Evolutionary conservation across 2,113 vertebrate species (phyloP), one percentile per base, ranked within the genome.

Genomic region (Aegypius monachus): DNA sequence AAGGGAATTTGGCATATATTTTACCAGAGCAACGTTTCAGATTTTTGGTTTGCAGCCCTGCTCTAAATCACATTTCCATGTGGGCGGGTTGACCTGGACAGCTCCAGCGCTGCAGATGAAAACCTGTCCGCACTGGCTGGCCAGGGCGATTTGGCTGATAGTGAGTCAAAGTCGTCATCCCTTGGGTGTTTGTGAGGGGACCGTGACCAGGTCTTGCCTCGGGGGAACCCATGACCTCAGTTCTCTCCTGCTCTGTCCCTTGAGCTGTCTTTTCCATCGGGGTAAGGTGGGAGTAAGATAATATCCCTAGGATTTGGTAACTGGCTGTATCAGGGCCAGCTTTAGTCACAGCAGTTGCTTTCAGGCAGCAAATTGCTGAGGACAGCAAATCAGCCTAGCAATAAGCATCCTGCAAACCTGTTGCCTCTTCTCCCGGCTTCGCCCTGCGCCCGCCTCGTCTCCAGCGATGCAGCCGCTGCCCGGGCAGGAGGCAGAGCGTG

Each of bases 331-430:
- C 12, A 3, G 23, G 52, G 65, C 85, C 81, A 95, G 73, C 73
- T 93, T 94, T 85, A 93, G 90, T 94, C 90, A 87, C 59, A 89
- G 90, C 42, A 70, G 45, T 78, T 84, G 55, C 59, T 93, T 78
- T 84, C 73, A 75, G 70, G 73, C 38, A 81, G 78, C 65, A 87
- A 91, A 91, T 68, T 68, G 95, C 91, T 96, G 87, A 96, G 87
- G 65, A 75, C 81, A 94, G 95, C 91, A 91, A 85, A 93, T 91
- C 61, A 67, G 27, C n/a, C 80, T 72, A 90, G 83, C 84, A 96
- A 36, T 87, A 79, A 90, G 65, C 78, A 65, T 61, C 87, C 87
- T 59, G 36, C 40, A 96, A 25, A 85, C 56, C 43, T 91, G 61
- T 87, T 93, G 89, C 40, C 40, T 91, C 86, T 89, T 93, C 89